Conservation (phyloP, 2,888 invertebrate species). For the Epistrophe eligans region DNA sequence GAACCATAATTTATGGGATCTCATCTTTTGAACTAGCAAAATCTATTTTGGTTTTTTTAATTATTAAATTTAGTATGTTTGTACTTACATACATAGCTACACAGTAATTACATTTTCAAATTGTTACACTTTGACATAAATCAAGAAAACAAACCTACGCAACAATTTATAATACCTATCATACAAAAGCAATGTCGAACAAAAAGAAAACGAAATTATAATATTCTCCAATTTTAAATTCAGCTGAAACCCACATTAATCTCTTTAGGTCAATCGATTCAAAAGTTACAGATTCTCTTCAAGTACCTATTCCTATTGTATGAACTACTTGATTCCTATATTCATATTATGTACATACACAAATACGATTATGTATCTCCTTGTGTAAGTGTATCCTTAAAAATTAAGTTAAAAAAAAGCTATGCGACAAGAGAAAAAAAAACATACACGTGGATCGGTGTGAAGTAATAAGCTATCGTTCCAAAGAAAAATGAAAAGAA, state of each 20-base stretch:
- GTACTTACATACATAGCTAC: too few species aligned
- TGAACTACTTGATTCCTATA: not conserved
- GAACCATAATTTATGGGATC: too few species aligned
- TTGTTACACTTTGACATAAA: too few species aligned
- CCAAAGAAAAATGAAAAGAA: constrained; percentile 12
- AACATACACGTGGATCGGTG: not conserved
- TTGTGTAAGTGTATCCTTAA: not conserved
- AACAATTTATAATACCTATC: not conserved
- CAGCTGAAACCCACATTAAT: not conserved
- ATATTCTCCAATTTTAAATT: not conserved
- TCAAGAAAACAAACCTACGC: not conserved
- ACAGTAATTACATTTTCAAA: too few species aligned
- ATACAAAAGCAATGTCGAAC: not conserved
- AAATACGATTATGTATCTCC: not conserved
- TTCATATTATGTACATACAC: not conserved
- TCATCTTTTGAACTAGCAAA: too few species aligned
- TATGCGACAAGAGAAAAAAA: constrained; percentile 4
- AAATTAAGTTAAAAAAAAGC: constrained; percentile 1
- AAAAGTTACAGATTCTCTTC: constrained; percentile 1
- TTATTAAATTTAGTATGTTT: too few species aligned
- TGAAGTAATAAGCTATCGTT: not conserved
- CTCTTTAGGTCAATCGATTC: constrained; percentile 16
- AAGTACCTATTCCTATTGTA: not conserved
- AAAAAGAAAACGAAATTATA: not conserved
- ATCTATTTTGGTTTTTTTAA: too few species aligned